Base-by-base conservation (phyloP, 2,888 invertebrate genomes). In the Amaurobius ferox region DNA sequence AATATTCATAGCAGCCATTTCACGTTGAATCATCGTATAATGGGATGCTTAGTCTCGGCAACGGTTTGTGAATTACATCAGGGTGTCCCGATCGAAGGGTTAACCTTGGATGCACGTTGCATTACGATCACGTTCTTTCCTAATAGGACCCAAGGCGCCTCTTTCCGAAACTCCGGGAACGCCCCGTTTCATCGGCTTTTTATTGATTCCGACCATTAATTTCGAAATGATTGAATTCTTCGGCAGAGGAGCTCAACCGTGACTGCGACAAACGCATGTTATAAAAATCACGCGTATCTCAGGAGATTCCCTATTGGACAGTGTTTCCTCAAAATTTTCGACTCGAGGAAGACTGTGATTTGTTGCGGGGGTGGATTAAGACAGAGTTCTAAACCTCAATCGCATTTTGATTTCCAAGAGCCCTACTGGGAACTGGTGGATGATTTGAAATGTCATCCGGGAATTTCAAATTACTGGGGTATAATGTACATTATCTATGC, bases 121-220 rank as follows among this genome's bases (percentile, higher is more conserved):
- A 81, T 81, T 81, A 76, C 61, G 55, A 80, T 80, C 81, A 81
- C 81, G 81, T 74, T 68, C 81, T 81, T 81, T 81, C 81, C 81
- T 81, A 81, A 81, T 81, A 81, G 81, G 81, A 74, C 81, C 29
- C 35, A 81, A 81, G 81, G 81, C 81, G 81, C 81, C 80, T 80
- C 80, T 73, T 67, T 67, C n/a, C 48, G 67, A 67, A 70, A 79
- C 61, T 71, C 44, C 39, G 16, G 74, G 32, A 81, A 81, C 81
- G 81, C 81, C 81, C 81, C 81, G 61, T 80, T 81, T 81, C 68
- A 81, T 81, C 74, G 40, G 73, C 64, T 79, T 72, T 44, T 74
- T 74, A 74, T 74, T 67, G 67, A 80, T 81, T 80, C 67, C 23
- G 23, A 29, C 61, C 68, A 68, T 74, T 68, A 74, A 67, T 80